Evolutionary conservation across 2,113 vertebrate species (phyloP).

Genomic region (Oenanthe melanoleuca): DNA sequence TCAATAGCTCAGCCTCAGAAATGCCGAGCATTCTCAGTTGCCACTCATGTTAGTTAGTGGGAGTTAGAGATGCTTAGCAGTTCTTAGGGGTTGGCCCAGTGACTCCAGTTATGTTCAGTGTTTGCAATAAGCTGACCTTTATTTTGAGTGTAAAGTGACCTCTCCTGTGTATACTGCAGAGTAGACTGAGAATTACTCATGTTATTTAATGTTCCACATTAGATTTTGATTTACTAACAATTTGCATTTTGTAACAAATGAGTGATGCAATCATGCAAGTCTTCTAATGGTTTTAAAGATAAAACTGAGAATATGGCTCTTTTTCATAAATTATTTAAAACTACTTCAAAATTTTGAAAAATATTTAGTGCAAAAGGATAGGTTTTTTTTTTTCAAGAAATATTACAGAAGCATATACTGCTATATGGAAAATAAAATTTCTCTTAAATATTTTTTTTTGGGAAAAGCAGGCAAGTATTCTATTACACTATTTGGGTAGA

Average conservation of each 20-base stretch:
- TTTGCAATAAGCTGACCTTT: not conserved
- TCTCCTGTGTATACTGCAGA: not conserved
- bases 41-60: not conserved
- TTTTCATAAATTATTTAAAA: slow-evolving; percentile 66
- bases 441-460: not conserved
- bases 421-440: slow-evolving; percentile 68
- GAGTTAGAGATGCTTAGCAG: not conserved
- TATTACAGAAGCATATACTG: slow-evolving; percentile 49
- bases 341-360: slow-evolving; percentile 64
- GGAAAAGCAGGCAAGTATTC: slow-evolving; percentile 32
- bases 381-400: not conserved
- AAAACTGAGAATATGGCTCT: slow-evolving; percentile 23
- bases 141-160: not conserved
- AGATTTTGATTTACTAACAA: not conserved
- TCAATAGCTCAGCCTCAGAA: not conserved
- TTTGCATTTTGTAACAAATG: not conserved
- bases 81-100: not conserved
- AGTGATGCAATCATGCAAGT: slow-evolving; percentile 19
- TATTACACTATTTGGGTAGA: not conserved
- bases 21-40: not conserved
- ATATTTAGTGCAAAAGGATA: slow-evolving; percentile 69
- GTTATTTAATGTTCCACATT: not conserved
- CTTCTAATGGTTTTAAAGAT: slow-evolving; percentile 7
- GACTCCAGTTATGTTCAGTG: not conserved
- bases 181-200: not conserved